Conservation (phyloP, 1,140 invertebrate genomes). For the Drosophila lowei region DNA sequence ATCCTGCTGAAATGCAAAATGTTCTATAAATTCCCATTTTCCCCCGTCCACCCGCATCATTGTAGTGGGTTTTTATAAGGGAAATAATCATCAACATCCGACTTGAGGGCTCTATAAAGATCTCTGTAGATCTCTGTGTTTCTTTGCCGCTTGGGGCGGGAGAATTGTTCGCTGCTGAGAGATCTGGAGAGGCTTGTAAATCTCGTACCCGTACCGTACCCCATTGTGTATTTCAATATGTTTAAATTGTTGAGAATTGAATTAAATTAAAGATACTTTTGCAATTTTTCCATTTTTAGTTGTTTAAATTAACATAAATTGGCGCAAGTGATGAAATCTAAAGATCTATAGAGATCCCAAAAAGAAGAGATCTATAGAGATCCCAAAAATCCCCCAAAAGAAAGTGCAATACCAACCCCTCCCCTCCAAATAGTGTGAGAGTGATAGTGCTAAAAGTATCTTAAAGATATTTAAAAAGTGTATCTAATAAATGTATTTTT, state of each 20-base stretch:
- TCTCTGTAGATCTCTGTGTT: too few species aligned
- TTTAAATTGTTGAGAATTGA: slow-evolving; percentile 78
- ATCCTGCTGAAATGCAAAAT: too few species aligned
- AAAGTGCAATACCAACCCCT: not conserved
- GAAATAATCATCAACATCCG: too few species aligned
- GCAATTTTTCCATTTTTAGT: slow-evolving; percentile 69
- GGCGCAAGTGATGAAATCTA: slow-evolving; percentile 51
- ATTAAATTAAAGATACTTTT: slow-evolving; percentile 68
- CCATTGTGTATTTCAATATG: slow-evolving; percentile 76
- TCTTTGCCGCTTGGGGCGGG: too few species aligned
- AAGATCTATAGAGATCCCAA: slow-evolving; percentile 2
- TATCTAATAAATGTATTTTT: not conserved
- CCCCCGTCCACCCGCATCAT: too few species aligned
- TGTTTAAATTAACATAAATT: slow-evolving; percentile 79
- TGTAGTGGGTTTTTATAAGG: too few species aligned
- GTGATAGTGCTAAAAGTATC: too few species aligned
- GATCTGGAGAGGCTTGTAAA: too few species aligned
- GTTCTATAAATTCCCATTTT: too few species aligned
- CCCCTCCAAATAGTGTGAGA: not conserved
- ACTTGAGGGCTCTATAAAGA: too few species aligned
- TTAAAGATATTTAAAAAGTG: slow-evolving; percentile 12
- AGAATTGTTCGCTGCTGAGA: too few species aligned
- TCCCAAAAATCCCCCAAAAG: slow-evolving; percentile 1
- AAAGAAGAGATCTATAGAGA: slow-evolving; percentile 17
- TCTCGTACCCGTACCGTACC: not conserved